Conservation (phyloP, 2,113 vertebrate species). For the Trichomycterus rosablanca region DNA sequence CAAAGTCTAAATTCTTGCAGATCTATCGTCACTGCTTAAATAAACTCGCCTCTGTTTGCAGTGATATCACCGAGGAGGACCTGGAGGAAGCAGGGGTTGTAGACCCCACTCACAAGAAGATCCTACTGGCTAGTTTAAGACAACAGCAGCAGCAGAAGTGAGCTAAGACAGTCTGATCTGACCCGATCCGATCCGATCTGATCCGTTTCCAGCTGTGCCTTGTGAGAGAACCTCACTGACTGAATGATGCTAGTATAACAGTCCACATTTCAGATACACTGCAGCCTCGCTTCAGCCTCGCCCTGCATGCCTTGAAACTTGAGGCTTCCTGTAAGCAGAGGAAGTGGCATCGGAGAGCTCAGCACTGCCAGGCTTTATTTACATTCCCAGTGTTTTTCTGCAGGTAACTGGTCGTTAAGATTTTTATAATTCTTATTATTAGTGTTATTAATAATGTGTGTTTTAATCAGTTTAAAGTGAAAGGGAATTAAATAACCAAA, state of each 20-base stretch:
- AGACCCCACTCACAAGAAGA: conserved; percentile 81
- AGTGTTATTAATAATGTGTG: conserved; percentile 23
- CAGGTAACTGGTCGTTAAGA: conserved; percentile 10
- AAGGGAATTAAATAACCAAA: conserved; percentile 22
- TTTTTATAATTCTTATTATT: conserved; percentile 10
- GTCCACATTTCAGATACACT: too few relatives aligned
- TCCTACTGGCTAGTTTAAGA: conserved; percentile 84
- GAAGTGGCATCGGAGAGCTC: conserved; percentile 7
- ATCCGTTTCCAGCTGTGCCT: neutral
- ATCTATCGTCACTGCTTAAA: too few relatives aligned
- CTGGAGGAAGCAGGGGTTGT: conserved; percentile 88
- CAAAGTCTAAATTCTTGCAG: too few relatives aligned
- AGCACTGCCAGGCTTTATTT: conserved; percentile 15
- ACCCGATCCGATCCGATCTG: conserved; percentile 58
- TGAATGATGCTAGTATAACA: too few relatives aligned
- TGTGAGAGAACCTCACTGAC: too few relatives aligned
- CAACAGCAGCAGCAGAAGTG: conserved; percentile 67
- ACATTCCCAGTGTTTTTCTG: conserved; percentile 42
- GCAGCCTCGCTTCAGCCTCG: too few relatives aligned
- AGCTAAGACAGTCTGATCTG: too few relatives aligned
- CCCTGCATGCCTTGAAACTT: too few relatives aligned
- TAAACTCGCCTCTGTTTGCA: conserved; percentile 45
- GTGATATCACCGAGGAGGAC: conserved; percentile 95
- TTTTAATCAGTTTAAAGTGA: conserved; percentile 25
- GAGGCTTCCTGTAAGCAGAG: conserved; percentile 21